Base-by-base conservation (phyloP, 2,797 vertebrate species). In the Poeciliopsis gracilis region DNA sequence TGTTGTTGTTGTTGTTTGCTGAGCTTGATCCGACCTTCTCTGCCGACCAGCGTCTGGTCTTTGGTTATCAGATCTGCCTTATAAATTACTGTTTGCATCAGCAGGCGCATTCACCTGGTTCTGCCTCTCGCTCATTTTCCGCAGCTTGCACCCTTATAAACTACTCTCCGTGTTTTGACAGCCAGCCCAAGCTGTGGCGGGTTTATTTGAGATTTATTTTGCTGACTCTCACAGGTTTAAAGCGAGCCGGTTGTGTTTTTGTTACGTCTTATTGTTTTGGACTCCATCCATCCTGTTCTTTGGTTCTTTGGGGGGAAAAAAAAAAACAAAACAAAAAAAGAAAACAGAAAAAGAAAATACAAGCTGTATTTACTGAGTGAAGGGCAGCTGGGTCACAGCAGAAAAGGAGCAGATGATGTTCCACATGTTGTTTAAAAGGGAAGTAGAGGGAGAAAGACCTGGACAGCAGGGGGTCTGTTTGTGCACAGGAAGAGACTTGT, bases 341-440 rank as follows among this genome's bases (percentile, higher is more conserved):
- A 80, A 74, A 49, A 63, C 7, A 61, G 57, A 47, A 45, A 61
- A 75, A 82, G 78, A 85, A 82, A 88, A 87, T 88, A 85, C 84
- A 83, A 76, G 84, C 74, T 79, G 61, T 88, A 78, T 88, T 87
- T 87, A 87, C 69, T 73, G 87, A 77, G 57, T 78, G 72, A 82
- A 90, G 70, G 36, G 28, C 80, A 81, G 75, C 82, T 92, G 89
- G 89, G 79, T 78, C 30, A 23, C 75, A 78, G 92, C 88, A 77
- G 81, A 84, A 85, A 88, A 90, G 82, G 86, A 90, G 53, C 78
- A 79, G 75, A 85, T 80, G 81, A 86, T 89, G 84, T 87, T 86
- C 66, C 77, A 83, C 78, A 57, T 45, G 63, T 74, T 72, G 82
- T 57, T 77, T 67, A 75, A 46, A 46, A 33, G 25, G 70, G 16